A percentile compares a stretch with the other conserved stretches of the same genome.
phyloP scores from a whole-genome alignment of 2,797 vertebrate species.

The Notoglanidium macrostoma region DNA sequence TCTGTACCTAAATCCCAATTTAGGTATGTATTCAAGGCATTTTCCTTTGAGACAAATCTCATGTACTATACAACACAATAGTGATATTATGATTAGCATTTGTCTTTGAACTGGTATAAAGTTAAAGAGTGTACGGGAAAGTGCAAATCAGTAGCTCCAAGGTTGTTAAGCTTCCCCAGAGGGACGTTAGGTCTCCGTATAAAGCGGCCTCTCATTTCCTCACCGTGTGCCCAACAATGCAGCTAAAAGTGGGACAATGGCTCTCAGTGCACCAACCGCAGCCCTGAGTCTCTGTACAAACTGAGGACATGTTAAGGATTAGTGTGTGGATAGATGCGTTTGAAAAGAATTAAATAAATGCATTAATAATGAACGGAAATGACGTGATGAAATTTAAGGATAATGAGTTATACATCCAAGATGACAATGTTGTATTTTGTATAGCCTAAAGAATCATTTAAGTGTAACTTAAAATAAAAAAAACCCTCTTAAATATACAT shows the following conservation, averaged over 20 bases:
- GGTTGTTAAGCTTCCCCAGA: constrained; percentile 3
- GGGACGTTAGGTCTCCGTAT: background rate
- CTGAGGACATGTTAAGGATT: background rate
- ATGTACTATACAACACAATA: background rate
- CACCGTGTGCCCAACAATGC: constrained; percentile 68
- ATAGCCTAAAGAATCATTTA: background rate
- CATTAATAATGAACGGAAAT: background rate
- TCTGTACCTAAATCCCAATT: background rate
- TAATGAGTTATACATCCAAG: background rate
- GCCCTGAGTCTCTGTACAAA: background rate
- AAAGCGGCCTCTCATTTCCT: constrained; percentile 43
- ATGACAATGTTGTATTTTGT: background rate
- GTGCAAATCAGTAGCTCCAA: background rate
- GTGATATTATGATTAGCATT: background rate
- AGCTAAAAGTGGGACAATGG: constrained; percentile 74
- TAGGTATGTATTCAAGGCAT: background rate
- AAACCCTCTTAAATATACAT: background rate
- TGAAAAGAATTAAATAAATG: background rate
- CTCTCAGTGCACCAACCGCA: constrained; percentile 50
- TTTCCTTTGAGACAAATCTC: background rate
- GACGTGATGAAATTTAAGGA: background rate
- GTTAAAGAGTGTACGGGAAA: background rate
- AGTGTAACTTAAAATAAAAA: background rate
- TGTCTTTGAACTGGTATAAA: background rate
- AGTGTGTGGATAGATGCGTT: background rate